Evolutionary conservation across 2,797 vertebrate genomes (phyloP).

Genomic region (Eulemur mongoz): DNA sequence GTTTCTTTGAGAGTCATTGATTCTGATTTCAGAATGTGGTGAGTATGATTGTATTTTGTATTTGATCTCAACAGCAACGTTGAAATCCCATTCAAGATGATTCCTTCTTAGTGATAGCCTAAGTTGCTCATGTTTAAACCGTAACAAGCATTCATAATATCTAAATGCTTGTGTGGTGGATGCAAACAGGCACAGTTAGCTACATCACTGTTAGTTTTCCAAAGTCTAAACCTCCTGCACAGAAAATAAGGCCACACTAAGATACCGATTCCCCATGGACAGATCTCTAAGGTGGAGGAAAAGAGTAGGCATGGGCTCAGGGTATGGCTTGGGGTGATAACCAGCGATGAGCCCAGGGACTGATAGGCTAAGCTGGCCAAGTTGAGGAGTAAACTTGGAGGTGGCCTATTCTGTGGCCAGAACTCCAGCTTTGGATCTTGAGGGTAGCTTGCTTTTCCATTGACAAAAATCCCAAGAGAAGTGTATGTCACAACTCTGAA

Average conservation of each 20-base stretch:
- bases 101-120: background rate
- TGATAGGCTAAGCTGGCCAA: background rate
- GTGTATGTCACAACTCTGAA: background rate
- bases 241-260: background rate
- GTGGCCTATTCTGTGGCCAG: background rate
- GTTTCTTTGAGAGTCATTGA: background rate
- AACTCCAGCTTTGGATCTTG: background rate
- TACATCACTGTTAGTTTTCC: too few species aligned
- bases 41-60: background rate
- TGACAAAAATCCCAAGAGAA: background rate
- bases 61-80: background rate
- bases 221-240: too few species aligned
- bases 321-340: background rate
- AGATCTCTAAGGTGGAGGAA: background rate
- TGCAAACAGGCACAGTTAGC: background rate
- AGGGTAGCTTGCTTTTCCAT: background rate
- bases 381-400: background rate
- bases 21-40: background rate
- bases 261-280: background rate
- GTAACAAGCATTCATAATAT: background rate
- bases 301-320: background rate
- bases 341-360: background rate
- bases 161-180: background rate
- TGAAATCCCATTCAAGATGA: background rate
- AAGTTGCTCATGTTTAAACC: background rate